phyloP scores from a whole-genome alignment of 2,888 invertebrate genomes.

The Limnephilus auricula region DNA sequence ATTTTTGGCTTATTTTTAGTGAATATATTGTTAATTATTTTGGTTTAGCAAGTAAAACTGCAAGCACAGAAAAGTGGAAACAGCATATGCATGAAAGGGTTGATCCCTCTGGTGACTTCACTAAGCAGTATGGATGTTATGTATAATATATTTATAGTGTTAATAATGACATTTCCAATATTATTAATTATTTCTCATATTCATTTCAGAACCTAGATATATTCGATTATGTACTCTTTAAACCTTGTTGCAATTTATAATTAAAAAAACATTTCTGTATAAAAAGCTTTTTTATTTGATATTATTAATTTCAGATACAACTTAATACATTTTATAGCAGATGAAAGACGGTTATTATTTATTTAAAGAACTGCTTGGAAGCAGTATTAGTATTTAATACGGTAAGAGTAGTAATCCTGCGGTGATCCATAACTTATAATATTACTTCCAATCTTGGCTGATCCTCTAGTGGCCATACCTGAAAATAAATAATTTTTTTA shows the following conservation, averaged over 20 bases:
- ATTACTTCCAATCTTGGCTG: neutral
- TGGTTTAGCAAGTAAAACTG: neutral
- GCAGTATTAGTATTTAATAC: neutral
- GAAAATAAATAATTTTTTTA: slow-evolving; percentile 68
- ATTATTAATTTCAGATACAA: slow-evolving; percentile 31
- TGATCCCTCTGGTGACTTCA: neutral
- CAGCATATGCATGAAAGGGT: neutral
- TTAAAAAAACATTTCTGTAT: slow-evolving; percentile 61
- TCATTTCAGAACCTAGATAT: slow-evolving; percentile 61
- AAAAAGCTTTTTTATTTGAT: slow-evolving; percentile 56
- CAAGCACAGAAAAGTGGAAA: neutral
- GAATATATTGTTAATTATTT: neutral
- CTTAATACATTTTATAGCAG: neutral
- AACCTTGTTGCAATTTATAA: slow-evolving; percentile 63
- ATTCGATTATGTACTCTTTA: slow-evolving; percentile 61
- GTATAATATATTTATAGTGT: slow-evolving; percentile 42
- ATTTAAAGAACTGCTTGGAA: slow-evolving; percentile 7
- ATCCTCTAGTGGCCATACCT: slow-evolving; percentile 76
- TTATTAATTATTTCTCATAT: slow-evolving; percentile 60
- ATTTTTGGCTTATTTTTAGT: neutral
- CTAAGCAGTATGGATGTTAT: slow-evolving; percentile 14
- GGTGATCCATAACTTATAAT: slow-evolving; percentile 61
- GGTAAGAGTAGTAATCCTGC: slow-evolving; percentile 32
- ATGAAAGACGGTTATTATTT: neutral
- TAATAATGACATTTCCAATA: slow-evolving; percentile 56